Percentiles rank a stretch among this genome's conserved stretches.
Conservation (phyloP, 1,140 invertebrate genomes). For the Condylostylus longicornis region DNA sequence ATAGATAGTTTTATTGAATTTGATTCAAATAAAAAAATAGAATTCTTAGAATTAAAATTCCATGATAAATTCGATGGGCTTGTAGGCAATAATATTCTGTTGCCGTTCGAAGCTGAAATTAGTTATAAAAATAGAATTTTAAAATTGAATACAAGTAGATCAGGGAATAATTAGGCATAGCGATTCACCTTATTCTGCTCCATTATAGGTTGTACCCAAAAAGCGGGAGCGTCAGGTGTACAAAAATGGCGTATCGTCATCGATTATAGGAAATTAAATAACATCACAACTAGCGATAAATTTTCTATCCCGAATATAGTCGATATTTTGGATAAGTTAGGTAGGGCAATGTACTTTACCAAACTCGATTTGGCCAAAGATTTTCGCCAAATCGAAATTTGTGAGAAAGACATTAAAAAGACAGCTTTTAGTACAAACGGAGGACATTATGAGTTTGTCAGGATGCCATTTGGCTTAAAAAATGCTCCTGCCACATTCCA, state of each 20-base stretch:
- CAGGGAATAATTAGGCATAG: slow-evolving; percentile 6
- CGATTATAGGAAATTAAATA: slow-evolving; percentile 27
- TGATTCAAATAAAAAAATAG: too few relatives aligned
- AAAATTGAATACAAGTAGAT: too few relatives aligned
- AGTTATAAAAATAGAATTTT: too few relatives aligned
- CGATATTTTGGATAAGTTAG: slow-evolving; percentile 29
- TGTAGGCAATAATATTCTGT: too few relatives aligned
- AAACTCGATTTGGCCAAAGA: slow-evolving; percentile 31
- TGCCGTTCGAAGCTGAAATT: too few relatives aligned
- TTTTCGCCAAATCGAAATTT: slow-evolving; percentile 34
- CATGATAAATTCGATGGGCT: too few relatives aligned
- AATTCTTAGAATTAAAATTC: too few relatives aligned
- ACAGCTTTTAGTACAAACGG: slow-evolving; percentile 28
- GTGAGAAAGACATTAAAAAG: slow-evolving; percentile 21
- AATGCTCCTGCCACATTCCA: too few relatives aligned
- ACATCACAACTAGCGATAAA: not conserved
- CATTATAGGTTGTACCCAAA: slow-evolving; percentile 10
- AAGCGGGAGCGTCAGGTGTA: slow-evolving; percentile 9
- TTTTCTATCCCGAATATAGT: slow-evolving; percentile 25
- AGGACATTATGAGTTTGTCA: slow-evolving; percentile 11
- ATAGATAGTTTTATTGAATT: too few relatives aligned
- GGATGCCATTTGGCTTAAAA: slow-evolving; percentile 13
- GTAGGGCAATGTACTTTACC: slow-evolving; percentile 24
- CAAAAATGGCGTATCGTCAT: slow-evolving; percentile 19
- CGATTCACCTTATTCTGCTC: slow-evolving; percentile 3